A percentile compares a stretch with the other conserved stretches of the same genome.
These are phyloP conservation scores for Phalangium opilio DNA, from an alignment of 2,888 invertebrate species.

Conservation along the genomic window DNA sequence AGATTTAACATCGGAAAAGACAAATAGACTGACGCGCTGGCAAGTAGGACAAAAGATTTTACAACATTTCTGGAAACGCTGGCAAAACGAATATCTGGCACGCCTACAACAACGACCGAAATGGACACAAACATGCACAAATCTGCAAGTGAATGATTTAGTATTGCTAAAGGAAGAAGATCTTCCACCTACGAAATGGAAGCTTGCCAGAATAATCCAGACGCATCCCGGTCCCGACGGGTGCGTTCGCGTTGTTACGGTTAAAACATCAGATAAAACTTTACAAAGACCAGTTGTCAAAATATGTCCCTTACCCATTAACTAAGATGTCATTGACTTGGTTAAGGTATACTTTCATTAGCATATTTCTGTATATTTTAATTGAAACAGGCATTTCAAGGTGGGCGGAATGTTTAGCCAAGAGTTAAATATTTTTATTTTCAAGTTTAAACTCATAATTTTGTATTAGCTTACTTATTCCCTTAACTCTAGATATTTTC, in stretches of 20 bases:
- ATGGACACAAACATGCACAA: no score
- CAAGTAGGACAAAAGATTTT: slow-evolving; percentile 8
- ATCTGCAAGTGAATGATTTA: slow-evolving; percentile 18
- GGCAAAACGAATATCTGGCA: slow-evolving; percentile 23
- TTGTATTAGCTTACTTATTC: no score
- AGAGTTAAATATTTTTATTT: no score
- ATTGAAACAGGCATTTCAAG: no score
- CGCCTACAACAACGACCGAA: slow-evolving; percentile 22
- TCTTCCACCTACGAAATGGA: slow-evolving; percentile 2
- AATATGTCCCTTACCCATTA: neutral
- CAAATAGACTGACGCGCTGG: slow-evolving; percentile 21
- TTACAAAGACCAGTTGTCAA: neutral
- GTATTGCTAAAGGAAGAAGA: slow-evolving; percentile 3
- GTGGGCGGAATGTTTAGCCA: no score
- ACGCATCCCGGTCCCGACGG: neutral
- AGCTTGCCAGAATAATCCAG: neutral
- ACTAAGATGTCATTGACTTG: no score
- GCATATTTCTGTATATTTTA: no score
- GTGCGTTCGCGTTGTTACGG: neutral
- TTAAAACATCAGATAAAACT: neutral
- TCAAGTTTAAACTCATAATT: no score
- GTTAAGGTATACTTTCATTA: no score
- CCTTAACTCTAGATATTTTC: no score
- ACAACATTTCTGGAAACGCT: slow-evolving; percentile 12
- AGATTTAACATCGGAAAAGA: slow-evolving; percentile 12